Conservation (phyloP, 2,888 invertebrate genomes). For the Hemaris fuciformis region DNA sequence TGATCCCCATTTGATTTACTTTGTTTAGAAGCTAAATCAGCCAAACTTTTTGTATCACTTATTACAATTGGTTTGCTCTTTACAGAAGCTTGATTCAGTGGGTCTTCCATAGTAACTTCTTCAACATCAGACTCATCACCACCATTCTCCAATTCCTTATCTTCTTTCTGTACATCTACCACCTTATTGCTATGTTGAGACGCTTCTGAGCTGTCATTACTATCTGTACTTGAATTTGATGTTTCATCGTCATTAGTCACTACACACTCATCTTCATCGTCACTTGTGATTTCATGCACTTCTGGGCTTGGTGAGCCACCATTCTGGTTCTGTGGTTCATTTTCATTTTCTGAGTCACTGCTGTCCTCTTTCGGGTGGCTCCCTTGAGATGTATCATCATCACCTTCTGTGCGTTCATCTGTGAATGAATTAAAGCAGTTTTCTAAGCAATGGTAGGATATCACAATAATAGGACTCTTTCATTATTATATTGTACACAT, state of each 20-base stretch:
- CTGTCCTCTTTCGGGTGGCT: constrained; percentile 74
- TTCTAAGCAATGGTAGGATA: constrained; percentile 13
- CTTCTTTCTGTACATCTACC: constrained; percentile 79
- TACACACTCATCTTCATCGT: constrained; percentile 80
- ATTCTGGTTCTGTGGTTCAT: constrained; percentile 69
- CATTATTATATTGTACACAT: not conserved
- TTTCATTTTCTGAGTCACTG: constrained; percentile 68
- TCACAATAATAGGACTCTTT: not conserved
- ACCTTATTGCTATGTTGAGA: constrained; percentile 69
- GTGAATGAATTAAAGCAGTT: constrained; percentile 25
- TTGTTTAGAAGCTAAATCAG: constrained; percentile 85
- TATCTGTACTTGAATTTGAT: constrained; percentile 79
- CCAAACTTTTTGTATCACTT: constrained; percentile 87
- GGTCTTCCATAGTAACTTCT: constrained; percentile 86
- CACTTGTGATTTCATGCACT: constrained; percentile 79
- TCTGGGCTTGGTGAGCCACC: constrained; percentile 68
- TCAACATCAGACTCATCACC: constrained; percentile 56
- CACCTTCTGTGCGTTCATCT: constrained; percentile 77
- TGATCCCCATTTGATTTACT: constrained; percentile 65
- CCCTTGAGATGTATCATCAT: constrained; percentile 76
- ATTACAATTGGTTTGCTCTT: constrained; percentile 83
- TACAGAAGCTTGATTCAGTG: constrained; percentile 71
- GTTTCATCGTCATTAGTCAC: constrained; percentile 77
- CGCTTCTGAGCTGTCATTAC: constrained; percentile 83
- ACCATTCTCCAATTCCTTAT: constrained; percentile 75